Evolutionary conservation across 2,113 vertebrate genomes (phyloP), one percentile per base, ranked within the genome.

Genomic region (Marcusenius ussheri): DNA sequence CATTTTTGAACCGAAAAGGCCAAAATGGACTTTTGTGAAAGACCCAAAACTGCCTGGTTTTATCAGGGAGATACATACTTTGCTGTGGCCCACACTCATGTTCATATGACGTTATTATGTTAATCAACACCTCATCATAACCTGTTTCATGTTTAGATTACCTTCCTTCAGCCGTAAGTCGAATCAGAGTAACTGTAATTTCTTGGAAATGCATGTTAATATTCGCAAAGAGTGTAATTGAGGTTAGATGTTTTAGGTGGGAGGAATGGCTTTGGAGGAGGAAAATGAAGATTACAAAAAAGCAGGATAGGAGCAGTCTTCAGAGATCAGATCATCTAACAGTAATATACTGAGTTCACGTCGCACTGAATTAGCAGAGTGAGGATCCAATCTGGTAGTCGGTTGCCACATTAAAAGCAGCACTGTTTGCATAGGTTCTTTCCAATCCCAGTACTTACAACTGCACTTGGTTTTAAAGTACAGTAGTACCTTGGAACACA

Each of bases 371-470:
- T 95, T 89, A 21, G 91, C 88, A 88, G 91, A 92, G 93, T 94
- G 91, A 92, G 92, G 92, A 89, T 89, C 87, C 91, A 31, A 31
- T 31, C 10, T 31, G 10, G 10, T 94, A 93, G 93, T 93, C 93
- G 93, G 93, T 91, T 89, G 91, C 93, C 94, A 92, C 93, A 93
- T 94, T 70, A 94, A 94, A 92, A 89, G 13, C 46, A 6, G 24
- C 42, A 46, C 10, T 35, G 19, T 21, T 56, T 50, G 46, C n/a
- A 39, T 42, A 31, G 31, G 51, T 91, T 92, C 92, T 93, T 93
- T 93, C 92, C 89, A 77, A 35, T 74, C n/a, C 27, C 88, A 70
- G 7, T 27, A 35, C 21, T 31, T 88, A 15, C 42, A 70, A 39
- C 24, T 88, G 13, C 86, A 19, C 66, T 74, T n/a, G 56, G 21